Percentiles rank a stretch among this genome's conserved stretches.
phyloP scores from a whole-genome alignment of 2,888 invertebrate species.

The Callyntrura sp. region DNA sequence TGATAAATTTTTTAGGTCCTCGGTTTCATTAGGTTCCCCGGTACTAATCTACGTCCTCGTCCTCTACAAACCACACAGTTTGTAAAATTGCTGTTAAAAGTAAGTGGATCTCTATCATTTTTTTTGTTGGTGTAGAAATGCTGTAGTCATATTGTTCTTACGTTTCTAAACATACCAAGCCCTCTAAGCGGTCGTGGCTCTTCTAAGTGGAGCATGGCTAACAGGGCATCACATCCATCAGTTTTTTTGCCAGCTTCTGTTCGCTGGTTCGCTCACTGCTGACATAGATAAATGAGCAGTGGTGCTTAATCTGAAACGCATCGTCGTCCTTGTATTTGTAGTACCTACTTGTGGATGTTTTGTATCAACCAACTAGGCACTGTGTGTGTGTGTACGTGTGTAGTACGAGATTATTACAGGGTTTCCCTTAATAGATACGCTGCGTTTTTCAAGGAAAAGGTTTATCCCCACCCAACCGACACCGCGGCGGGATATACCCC shows the following conservation, averaged over 20 bases:
- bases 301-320: constrained; percentile 73
- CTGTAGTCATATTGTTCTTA: background rate
- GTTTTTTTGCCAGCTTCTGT: constrained; percentile 69
- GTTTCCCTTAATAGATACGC: constrained; percentile 56
- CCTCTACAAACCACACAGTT: too few species aligned
- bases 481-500: too few species aligned
- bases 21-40: too few species aligned
- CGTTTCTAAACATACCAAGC: background rate
- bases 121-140: background rate
- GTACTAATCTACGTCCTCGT: too few species aligned
- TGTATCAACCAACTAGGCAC: background rate
- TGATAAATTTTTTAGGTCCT: too few species aligned
- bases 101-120: background rate
- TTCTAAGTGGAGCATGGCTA: background rate
- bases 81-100: too few species aligned
- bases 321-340: constrained; percentile 20
- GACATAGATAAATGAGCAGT: constrained; percentile 78
- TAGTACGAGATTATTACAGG: constrained; percentile 69
- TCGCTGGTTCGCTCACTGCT: constrained; percentile 51
- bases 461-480: background rate
- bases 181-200: background rate
- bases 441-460: constrained; percentile 65
- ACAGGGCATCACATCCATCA: constrained; percentile 71
- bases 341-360: background rate
- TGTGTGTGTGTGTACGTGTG: too few species aligned